phyloP scores from a whole-genome alignment of 1,140 invertebrate species.

The Penaeus chinensis region DNA sequence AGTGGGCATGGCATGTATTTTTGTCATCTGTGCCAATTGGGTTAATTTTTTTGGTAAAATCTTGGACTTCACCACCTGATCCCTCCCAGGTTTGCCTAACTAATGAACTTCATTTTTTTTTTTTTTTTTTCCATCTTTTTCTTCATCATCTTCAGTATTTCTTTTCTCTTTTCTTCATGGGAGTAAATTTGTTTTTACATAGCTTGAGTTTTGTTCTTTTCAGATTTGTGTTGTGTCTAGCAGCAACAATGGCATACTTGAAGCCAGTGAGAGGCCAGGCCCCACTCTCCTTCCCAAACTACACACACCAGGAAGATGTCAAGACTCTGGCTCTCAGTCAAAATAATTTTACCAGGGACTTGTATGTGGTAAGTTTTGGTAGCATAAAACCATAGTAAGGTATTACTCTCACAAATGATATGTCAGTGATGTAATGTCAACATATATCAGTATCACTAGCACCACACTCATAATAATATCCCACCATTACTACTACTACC shows the following conservation, averaged over 20 bases:
- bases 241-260: background rate
- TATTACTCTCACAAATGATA: background rate
- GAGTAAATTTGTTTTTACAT: background rate
- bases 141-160: too few relatives aligned
- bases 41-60: too few relatives aligned
- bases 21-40: too few relatives aligned
- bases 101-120: too few relatives aligned
- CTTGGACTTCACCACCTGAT: too few relatives aligned
- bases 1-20: too few relatives aligned
- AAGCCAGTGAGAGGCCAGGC: too few relatives aligned
- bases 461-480: too few relatives aligned
- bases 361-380: conserved; percentile 32
- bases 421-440: background rate
- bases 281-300: background rate
- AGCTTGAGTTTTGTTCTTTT: background rate
- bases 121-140: too few relatives aligned
- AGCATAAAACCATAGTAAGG: background rate
- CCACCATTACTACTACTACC: too few relatives aligned
- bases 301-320: conserved; percentile 24
- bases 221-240: background rate
- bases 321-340: conserved; percentile 23
- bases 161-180: background rate
- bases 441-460: too few relatives aligned
- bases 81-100: too few relatives aligned
- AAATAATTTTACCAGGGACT: conserved; percentile 40